These are phyloP conservation scores for Holacanthus passer DNA, from an alignment of 2,113 vertebrate species.

Conservation along the genomic window DNA sequence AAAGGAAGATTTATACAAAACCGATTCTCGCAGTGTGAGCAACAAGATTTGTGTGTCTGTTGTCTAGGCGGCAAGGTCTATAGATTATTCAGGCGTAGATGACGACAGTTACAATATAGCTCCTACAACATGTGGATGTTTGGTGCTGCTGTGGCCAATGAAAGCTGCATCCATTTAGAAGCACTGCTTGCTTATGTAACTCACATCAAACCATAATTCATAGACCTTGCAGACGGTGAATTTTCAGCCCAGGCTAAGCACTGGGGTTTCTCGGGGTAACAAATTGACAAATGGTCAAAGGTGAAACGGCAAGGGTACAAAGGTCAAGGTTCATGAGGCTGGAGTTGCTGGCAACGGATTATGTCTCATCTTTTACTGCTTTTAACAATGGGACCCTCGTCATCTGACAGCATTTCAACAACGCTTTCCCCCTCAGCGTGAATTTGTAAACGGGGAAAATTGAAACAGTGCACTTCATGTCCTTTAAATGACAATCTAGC, in stretches of 20 bases:
- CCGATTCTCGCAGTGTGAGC: slow-evolving; percentile 90
- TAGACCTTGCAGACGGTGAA: slow-evolving; percentile 58
- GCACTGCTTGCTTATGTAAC: slow-evolving; percentile 1
- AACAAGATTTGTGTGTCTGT: slow-evolving; percentile 90
- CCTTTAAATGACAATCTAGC: slow-evolving; percentile 90
- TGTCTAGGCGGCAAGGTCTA: slow-evolving; percentile 87
- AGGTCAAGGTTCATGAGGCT: slow-evolving; percentile 81
- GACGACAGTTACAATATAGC: slow-evolving; percentile 44
- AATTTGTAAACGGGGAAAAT: slow-evolving; percentile 99
- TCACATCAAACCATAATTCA: slow-evolving; percentile 45
- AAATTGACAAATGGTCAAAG: slow-evolving; percentile 70
- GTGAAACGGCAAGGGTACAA: slow-evolving; percentile 67
- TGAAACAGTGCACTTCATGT: slow-evolving; percentile 98
- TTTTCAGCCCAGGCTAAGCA: slow-evolving; percentile 84
- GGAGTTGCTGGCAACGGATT: slow-evolving; percentile 89
- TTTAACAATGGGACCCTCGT: slow-evolving; percentile 87
- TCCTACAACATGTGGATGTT: slow-evolving; percentile 40
- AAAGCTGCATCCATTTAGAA: slow-evolving; percentile 16
- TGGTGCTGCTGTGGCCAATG: slow-evolving; percentile 10
- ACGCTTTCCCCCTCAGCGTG: slow-evolving; percentile 92
- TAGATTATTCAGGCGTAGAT: slow-evolving; percentile 46
- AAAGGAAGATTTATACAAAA: slow-evolving; percentile 91
- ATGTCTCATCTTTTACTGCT: slow-evolving; percentile 80
- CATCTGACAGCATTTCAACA: slow-evolving; percentile 89
- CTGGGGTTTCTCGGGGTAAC: slow-evolving; percentile 83